These are phyloP conservation scores for Ariopsis seemanni DNA, from an alignment of 2,113 vertebrate genomes.

Conservation along the genomic window DNA sequence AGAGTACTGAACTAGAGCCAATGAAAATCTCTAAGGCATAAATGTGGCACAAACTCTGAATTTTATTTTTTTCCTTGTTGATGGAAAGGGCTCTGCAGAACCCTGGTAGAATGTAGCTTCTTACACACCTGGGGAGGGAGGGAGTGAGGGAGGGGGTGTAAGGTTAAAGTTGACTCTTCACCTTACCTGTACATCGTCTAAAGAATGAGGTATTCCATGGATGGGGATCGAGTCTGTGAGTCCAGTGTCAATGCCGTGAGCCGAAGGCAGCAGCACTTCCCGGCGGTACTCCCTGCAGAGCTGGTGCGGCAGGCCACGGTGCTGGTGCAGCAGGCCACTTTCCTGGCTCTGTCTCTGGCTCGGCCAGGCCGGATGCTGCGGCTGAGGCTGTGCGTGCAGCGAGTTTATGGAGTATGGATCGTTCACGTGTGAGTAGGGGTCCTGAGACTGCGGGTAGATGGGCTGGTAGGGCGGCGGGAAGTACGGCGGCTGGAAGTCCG, in stretches of 20 bases:
- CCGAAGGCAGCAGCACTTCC: slow-evolving; percentile 92
- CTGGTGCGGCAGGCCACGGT: slow-evolving; percentile 92
- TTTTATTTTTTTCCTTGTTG: neutral
- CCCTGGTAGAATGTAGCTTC: neutral
- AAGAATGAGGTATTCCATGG: slow-evolving; percentile 96
- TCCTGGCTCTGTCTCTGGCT: slow-evolving; percentile 95
- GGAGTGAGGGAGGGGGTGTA: neutral
- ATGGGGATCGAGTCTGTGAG: slow-evolving; percentile 89
- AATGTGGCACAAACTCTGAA: neutral
- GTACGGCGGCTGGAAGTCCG: slow-evolving; percentile 94
- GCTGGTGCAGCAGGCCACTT: slow-evolving; percentile 90
- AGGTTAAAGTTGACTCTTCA: neutral
- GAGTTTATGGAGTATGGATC: slow-evolving; percentile 97
- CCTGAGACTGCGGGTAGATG: slow-evolving; percentile 97
- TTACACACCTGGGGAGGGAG: neutral
- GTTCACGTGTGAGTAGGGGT: slow-evolving; percentile 98
- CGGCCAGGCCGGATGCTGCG: slow-evolving; percentile 96
- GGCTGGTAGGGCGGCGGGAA: slow-evolving; percentile 96
- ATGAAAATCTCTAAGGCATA: neutral
- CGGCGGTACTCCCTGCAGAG: slow-evolving; percentile 96
- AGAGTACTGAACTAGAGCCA: neutral
- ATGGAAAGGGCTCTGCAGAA: neutral
- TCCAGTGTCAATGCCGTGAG: slow-evolving; percentile 90
- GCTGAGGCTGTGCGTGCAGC: slow-evolving; percentile 91
- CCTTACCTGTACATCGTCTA: slow-evolving; percentile 97